These are phyloP conservation scores for Empidonax alnorum DNA, from an alignment of 2,113 vertebrate species.

Conservation along the genomic window DNA sequence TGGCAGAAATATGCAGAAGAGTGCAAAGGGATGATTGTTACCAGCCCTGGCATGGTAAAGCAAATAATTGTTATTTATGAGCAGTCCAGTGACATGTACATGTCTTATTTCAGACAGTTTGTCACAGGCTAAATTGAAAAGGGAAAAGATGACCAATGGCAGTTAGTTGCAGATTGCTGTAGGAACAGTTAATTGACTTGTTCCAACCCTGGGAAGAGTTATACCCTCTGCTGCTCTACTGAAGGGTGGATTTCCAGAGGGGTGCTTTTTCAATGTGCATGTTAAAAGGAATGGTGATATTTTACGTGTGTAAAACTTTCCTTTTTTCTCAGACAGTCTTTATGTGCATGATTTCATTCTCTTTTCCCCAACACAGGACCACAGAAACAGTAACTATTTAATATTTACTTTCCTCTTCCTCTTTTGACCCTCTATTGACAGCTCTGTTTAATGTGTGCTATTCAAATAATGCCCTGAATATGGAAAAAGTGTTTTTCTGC, in stretches of 20 bases:
- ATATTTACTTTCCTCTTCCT: neutral
- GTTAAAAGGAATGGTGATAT: neutral
- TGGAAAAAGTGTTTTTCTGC: neutral
- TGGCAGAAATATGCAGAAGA: slow-evolving; percentile 99
- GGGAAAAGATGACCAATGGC: neutral
- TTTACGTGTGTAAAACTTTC: neutral
- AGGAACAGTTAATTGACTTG: neutral
- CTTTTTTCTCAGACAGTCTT: neutral
- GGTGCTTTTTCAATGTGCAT: neutral
- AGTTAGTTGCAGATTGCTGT: neutral
- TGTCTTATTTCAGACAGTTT: neutral
- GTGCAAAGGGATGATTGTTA: slow-evolving; percentile 99
- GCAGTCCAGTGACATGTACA: neutral
- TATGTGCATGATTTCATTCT: neutral
- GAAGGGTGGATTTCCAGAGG: neutral
- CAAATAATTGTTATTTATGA: neutral
- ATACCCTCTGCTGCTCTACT: neutral
- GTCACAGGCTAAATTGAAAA: neutral
- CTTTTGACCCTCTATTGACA: neutral
- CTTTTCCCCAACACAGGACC: neutral
- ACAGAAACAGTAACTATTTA: neutral
- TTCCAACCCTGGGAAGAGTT: neutral
- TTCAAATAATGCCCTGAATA: neutral
- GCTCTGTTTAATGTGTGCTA: neutral
- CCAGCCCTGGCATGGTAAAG: slow-evolving; percentile 94